Conservation (phyloP, 1,140 invertebrate genomes). For the Atopsyche davidsoni region DNA sequence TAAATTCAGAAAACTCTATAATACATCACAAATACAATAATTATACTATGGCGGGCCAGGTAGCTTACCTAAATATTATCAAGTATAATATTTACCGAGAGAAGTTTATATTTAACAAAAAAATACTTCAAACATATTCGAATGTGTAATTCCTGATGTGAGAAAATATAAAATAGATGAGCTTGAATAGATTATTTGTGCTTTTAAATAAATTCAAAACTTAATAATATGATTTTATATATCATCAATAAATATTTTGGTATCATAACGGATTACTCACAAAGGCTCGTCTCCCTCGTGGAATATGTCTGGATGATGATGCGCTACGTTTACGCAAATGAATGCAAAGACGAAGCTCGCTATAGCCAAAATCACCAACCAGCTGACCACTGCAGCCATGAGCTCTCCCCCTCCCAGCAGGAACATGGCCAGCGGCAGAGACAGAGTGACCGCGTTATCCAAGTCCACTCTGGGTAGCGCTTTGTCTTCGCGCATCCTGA, state of each 20-base stretch:
- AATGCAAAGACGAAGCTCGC: constrained; percentile 53
- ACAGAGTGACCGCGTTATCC: constrained; percentile 3
- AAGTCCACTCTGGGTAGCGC: not conserved
- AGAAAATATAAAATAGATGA: constrained; percentile 2
- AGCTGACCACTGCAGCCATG: constrained; percentile 38
- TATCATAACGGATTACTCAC: constrained; percentile 32
- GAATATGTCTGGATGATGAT: constrained; percentile 70
- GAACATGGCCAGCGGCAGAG: constrained; percentile 48
- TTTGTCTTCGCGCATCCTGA: not conserved
- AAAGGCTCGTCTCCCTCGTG: constrained; percentile 63
- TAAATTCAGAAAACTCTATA: no score
- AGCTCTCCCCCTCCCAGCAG: constrained; percentile 34
- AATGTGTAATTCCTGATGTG: no score
- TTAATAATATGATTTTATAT: constrained; percentile 21
- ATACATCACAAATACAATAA: no score
- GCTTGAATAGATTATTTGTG: not conserved
- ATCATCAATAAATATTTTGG: constrained; percentile 7
- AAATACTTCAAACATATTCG: not conserved
- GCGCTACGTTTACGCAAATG: constrained; percentile 62
- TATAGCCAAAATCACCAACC: constrained; percentile 48
- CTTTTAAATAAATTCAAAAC: constrained; percentile 5
- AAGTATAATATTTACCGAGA: not conserved
- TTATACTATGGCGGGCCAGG: no score
- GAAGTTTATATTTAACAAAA: not conserved
- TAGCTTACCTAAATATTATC: not conserved